Evolutionary conservation across 2,797 vertebrate genomes (phyloP).

Genomic region (Martes flavigula): DNA sequence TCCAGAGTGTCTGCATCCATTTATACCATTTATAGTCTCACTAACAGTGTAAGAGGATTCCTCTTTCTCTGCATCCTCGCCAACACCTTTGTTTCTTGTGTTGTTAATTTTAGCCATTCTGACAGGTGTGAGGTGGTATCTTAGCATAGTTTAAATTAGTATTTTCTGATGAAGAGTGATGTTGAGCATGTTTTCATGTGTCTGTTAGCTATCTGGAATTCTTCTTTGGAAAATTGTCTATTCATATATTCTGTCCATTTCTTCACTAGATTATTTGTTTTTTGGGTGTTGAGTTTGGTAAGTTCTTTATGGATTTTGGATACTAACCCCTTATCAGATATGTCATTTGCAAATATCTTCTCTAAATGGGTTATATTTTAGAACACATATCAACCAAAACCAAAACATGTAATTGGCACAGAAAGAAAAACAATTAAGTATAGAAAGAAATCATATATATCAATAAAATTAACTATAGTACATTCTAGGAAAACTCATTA

Average conservation of each 20-base stretch:
- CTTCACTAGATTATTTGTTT: neutral
- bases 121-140: neutral
- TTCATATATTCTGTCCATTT: neutral
- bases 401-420: neutral
- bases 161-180: neutral
- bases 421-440: constrained; percentile 30
- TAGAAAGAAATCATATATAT: neutral
- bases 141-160: neutral
- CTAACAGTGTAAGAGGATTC: neutral
- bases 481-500: neutral
- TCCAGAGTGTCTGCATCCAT: neutral
- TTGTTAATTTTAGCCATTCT: neutral
- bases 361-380: neutral
- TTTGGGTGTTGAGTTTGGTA: neutral
- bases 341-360: neutral
- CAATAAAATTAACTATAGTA: neutral
- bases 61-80: neutral
- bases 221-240: neutral
- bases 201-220: neutral
- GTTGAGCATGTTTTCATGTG: neutral
- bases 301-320: neutral
- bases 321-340: neutral
- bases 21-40: neutral
- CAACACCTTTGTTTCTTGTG: neutral
- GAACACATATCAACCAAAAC: neutral